Base-by-base conservation (phyloP, 2,113 vertebrate genomes). In the Channa argus region DNA sequence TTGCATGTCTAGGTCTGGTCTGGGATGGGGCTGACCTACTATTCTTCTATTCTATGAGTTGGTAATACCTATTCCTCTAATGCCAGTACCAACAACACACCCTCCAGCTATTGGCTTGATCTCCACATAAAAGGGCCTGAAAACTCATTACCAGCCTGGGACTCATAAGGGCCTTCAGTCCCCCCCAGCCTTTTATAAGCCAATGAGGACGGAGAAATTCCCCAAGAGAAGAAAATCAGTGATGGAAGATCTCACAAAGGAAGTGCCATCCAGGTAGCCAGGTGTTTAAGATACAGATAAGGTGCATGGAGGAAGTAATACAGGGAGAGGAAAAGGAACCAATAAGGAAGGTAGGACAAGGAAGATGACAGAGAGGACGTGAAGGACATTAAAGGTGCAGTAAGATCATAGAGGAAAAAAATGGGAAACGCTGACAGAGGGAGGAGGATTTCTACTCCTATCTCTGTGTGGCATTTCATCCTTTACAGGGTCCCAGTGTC, bases 101-200 rank as follows among this genome's bases (percentile, higher is more conserved):
- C 82, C 79, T 79, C 79, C 60, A 77, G 65, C 61, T 51, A 67
- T 70, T n/a, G 6, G 60, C 86, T 84, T 85, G 80, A 92, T 90
- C 88, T 87, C 71, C 81, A 93, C 90, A 92, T 92, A 86, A 91
- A 93, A 92, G 91, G 41, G 79, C 64, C 74, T 63, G 71, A 75
- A 14, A 91, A 81, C 92, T 92, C 90, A 90, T 89, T 90, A 92
- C 77, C 80, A 84, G 80, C 85, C 80, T 59, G 81, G 66, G 80
- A 89, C 85, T 82, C 77, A 83, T 80, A 72, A 39, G 62, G 77
- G 61, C 79, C 47, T 80, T 73, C 65, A 71, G 77, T 77, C 74
- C 80, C 44, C 44, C 24, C 43, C 12, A 85, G 79, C 63, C 77
- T 58, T 82, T 82, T 80, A 82, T 91, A 87, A 86, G 73, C 80